Evolutionary conservation across 2,888 invertebrate species (phyloP).

Genomic region (Napeogenes sylphis): DNA sequence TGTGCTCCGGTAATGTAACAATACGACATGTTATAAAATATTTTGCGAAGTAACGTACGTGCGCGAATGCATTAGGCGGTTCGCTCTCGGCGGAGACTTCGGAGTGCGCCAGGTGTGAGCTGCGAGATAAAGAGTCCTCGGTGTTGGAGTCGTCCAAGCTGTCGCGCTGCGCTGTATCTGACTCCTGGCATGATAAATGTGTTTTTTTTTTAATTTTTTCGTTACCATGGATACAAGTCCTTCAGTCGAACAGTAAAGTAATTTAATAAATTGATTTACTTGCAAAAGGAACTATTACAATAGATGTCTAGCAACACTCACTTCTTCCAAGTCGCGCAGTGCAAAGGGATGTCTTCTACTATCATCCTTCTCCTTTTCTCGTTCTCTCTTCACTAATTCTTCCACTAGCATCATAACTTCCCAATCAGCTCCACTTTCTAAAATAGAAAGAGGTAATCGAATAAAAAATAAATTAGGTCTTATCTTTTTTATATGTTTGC

Average conservation of each 20-base stretch:
- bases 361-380: constrained; percentile 61
- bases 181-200: constrained; percentile 49
- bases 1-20: too few species aligned
- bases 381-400: constrained; percentile 80
- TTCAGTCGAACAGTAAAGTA: too few species aligned
- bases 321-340: constrained; percentile 70
- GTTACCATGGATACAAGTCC: too few species aligned
- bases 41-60: too few species aligned
- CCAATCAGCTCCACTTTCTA: constrained; percentile 81
- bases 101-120: not conserved
- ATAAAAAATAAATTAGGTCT: too few species aligned
- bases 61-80: constrained; percentile 7
- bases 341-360: constrained; percentile 54
- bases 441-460: constrained; percentile 31
- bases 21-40: too few species aligned
- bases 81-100: constrained; percentile 41
- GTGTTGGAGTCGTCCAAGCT: constrained; percentile 68
- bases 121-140: constrained; percentile 47
- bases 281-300: too few species aligned
- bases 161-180: constrained; percentile 64
- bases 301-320: constrained; percentile 28
- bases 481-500: too few species aligned
- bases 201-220: too few species aligned
- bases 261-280: too few species aligned
- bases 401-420: constrained; percentile 88